A percentile compares a stretch with the other conserved stretches of the same genome.
Conservation (phyloP, 2,888 invertebrate species). For the Dione juno region DNA sequence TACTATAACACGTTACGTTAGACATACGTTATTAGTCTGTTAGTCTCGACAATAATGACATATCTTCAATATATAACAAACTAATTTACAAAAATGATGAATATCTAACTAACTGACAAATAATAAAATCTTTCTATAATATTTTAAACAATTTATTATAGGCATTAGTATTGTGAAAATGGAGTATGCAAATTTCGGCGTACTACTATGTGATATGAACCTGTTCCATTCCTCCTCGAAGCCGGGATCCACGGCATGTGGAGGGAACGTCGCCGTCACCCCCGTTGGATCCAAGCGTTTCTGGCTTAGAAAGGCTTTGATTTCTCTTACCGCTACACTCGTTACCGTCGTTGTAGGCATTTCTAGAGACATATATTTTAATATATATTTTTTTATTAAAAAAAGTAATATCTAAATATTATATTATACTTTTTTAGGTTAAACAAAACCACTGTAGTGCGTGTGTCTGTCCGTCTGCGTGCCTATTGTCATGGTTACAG, state of each 20-base stretch:
- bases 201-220: conserved; percentile 56
- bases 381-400: no score
- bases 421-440: no score
- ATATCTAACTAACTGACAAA: conserved; percentile 38
- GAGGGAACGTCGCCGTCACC: conserved; percentile 48
- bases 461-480: no score
- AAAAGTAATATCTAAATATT: no score
- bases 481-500: no score
- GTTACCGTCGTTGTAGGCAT: conserved; percentile 36
- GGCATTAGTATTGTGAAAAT: conserved; percentile 54
- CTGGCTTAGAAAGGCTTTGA: conserved; percentile 51
- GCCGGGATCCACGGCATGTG: conserved; percentile 53
- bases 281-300: not conserved
- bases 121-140: conserved; percentile 52
- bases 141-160: conserved; percentile 66
- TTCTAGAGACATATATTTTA: conserved; percentile 7
- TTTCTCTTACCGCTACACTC: conserved; percentile 65
- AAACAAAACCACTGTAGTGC: no score
- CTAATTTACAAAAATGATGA: not conserved
- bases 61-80: no score
- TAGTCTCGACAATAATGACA: no score
- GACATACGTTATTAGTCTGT: no score
- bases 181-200: conserved; percentile 48
- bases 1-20: no score
- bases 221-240: conserved; percentile 60